These are phyloP conservation scores for Microctonus hyperodae DNA, from an alignment of 2,888 invertebrate species.

Conservation along the genomic window DNA sequence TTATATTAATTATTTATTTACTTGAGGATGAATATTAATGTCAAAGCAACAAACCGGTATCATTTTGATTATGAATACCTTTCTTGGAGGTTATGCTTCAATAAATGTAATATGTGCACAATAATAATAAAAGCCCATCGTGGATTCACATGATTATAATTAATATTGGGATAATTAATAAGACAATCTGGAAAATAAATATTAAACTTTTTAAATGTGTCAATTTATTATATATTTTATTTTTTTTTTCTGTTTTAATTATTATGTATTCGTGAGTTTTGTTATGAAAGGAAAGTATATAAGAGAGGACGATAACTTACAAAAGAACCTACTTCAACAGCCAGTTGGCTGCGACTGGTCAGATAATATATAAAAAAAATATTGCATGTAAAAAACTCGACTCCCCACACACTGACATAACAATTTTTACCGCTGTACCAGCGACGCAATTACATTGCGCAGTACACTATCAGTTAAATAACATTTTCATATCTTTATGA, in stretches of 20 bases:
- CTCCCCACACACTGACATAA: too few relatives aligned
- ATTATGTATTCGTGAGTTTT: background rate
- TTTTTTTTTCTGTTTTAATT: too few relatives aligned
- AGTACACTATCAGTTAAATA: too few relatives aligned
- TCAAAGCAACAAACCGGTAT: background rate
- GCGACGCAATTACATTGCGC: background rate
- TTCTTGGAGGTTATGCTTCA: background rate
- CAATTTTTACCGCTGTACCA: background rate
- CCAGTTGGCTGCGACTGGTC: background rate
- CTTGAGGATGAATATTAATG: background rate
- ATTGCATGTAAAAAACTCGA: background rate
- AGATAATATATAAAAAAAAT: too few relatives aligned
- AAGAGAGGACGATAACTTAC: background rate
- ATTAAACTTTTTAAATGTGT: too few relatives aligned
- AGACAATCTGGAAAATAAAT: too few relatives aligned
- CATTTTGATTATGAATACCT: conserved; percentile 6
- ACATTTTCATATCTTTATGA: too few relatives aligned
- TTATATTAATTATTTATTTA: background rate
- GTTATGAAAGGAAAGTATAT: background rate
- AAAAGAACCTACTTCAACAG: background rate
- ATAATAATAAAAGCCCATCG: background rate
- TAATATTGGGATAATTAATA: too few relatives aligned
- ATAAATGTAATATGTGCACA: background rate
- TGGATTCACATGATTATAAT: too few relatives aligned
- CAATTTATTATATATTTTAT: too few relatives aligned